phyloP scores from a whole-genome alignment of 2,888 invertebrate species.

The Reticulitermes lucifugus region DNA sequence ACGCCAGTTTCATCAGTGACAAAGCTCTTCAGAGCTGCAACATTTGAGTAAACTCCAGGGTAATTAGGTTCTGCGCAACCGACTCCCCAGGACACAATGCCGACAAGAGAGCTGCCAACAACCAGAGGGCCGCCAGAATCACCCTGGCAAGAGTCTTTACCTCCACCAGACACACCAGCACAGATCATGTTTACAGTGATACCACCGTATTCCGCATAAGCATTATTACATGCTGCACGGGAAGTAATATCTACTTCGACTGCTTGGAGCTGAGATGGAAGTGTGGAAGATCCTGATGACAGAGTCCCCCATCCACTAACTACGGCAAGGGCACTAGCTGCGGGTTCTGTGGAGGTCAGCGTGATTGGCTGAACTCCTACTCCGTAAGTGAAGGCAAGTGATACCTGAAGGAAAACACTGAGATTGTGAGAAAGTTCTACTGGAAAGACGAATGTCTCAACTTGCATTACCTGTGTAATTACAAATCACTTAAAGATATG shows the following conservation, averaged over 20 bases:
- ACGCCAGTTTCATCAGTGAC: neutral
- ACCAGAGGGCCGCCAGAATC: constrained; percentile 63
- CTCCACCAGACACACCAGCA: neutral
- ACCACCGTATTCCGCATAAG: constrained; percentile 54
- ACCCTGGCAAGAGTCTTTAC: constrained; percentile 68
- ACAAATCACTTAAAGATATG: no score
- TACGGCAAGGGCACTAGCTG: constrained; percentile 31
- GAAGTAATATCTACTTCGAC: constrained; percentile 59
- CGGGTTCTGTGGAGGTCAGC: neutral
- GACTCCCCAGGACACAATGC: constrained; percentile 62
- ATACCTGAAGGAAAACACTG: neutral
- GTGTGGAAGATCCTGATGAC: constrained; percentile 52
- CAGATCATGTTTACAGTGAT: constrained; percentile 46
- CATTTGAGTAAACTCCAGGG: constrained; percentile 50
- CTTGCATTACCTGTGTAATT: no score
- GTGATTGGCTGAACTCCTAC: neutral
- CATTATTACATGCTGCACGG: constrained; percentile 56
- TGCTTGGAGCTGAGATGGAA: constrained; percentile 57
- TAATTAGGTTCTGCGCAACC: constrained; percentile 59
- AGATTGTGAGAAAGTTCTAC: no score
- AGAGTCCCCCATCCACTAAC: constrained; percentile 60
- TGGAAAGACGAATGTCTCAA: no score
- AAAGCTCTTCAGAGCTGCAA: constrained; percentile 24
- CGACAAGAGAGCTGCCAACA: constrained; percentile 57
- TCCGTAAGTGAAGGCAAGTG: constrained; percentile 8